Percentiles rank a stretch among this genome's conserved stretches.
Conservation (phyloP, 2,113 vertebrate genomes). For the Cheilinus undulatus region DNA sequence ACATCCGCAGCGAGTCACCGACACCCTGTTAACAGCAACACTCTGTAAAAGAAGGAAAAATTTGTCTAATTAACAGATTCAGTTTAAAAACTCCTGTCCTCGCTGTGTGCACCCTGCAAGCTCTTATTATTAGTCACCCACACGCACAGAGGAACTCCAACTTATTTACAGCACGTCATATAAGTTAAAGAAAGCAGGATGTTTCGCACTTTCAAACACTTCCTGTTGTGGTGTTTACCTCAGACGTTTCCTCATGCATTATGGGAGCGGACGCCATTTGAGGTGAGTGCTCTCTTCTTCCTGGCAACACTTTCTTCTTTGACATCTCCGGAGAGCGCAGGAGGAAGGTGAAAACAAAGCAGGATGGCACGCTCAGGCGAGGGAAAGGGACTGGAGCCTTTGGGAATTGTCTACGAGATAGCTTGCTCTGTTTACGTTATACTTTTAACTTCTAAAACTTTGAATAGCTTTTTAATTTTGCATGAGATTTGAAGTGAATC, state of each 20-base stretch:
- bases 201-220: conserved; percentile 59
- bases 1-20: conserved; percentile 56
- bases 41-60: conserved; percentile 47
- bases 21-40: conserved; percentile 34
- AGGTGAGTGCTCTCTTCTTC: conserved; percentile 69
- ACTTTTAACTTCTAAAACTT: conserved; percentile 54
- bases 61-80: conserved; percentile 34
- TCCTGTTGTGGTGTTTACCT: conserved; percentile 67
- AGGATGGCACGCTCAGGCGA: conserved; percentile 22
- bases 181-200: conserved; percentile 69
- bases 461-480: conserved; percentile 56
- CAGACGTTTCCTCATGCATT: conserved; percentile 64
- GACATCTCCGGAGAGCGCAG: conserved; percentile 59
- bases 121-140: conserved; percentile 55
- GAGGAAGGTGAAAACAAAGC: conserved; percentile 46
- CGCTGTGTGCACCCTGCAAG: conserved; percentile 1
- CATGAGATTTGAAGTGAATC: conserved; percentile 45
- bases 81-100: conserved; percentile 2
- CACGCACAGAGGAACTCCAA: conserved; percentile 2
- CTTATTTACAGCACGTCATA: conserved; percentile 50
- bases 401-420: conserved; percentile 13
- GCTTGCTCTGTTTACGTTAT: conserved; percentile 44
- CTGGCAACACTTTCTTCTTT: conserved; percentile 65
- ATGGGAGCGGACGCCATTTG: conserved; percentile 64
- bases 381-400: conserved; percentile 40